phyloP scores from a whole-genome alignment of 1,140 invertebrate species.

The Pseudomyrmex pallidus region DNA sequence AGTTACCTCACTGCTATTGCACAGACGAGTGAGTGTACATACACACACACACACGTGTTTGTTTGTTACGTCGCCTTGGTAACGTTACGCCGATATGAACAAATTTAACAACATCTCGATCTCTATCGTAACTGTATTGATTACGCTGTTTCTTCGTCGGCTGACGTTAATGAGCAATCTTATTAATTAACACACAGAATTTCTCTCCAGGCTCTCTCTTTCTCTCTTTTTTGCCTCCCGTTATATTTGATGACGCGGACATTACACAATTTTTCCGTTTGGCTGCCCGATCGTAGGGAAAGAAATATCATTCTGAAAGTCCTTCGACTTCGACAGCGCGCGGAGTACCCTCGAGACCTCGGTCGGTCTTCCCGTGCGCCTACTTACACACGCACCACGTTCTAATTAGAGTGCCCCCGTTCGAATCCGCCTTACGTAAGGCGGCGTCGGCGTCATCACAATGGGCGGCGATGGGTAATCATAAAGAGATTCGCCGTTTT shows the following conservation, averaged over 20 bases:
- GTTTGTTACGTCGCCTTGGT: no score
- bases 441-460: constrained; percentile 67
- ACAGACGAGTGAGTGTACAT: background rate
- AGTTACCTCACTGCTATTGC: background rate
- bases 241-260: constrained; percentile 59
- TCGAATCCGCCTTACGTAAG: constrained; percentile 60
- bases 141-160: constrained; percentile 73
- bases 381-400: constrained; percentile 46
- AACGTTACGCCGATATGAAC: constrained; percentile 12
- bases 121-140: constrained; percentile 16
- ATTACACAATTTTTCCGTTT: constrained; percentile 57
- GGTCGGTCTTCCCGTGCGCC: constrained; percentile 51
- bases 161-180: constrained; percentile 76
- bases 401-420: constrained; percentile 58
- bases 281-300: background rate
- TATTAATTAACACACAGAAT: constrained; percentile 79
- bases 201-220: constrained; percentile 51
- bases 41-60: no score
- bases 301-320: constrained; percentile 45
- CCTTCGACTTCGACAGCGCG: constrained; percentile 57
- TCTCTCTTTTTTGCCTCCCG: constrained; percentile 70
- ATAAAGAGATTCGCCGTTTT: constrained; percentile 82
- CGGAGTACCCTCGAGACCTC: constrained; percentile 44
- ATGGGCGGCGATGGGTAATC: constrained; percentile 82
- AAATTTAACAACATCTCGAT: constrained; percentile 28